Evolutionary conservation across 1,140 invertebrate species (phyloP), one percentile per base, ranked within the genome.

Genomic region (Helicoverpa armigera): DNA sequence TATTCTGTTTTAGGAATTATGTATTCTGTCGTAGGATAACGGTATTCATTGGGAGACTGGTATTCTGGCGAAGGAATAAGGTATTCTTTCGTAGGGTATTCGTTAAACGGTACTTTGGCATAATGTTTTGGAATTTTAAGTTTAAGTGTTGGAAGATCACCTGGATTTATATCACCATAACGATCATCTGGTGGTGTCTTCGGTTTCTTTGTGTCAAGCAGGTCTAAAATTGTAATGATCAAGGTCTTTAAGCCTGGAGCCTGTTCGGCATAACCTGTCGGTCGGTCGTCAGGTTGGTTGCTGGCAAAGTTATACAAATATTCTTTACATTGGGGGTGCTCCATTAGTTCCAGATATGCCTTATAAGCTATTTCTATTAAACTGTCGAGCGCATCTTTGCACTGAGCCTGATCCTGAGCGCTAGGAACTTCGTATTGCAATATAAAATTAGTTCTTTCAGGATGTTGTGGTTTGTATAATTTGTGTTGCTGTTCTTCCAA

Each of bases 301-400:
- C 18, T 23, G 9, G 69, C 50, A 29, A 31, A 72, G 9, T 53
- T 31, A 14, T 72, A 72, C 12, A 72, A 54, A 72, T 72, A 54
- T 3, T 72, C 50, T 23, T 23, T 9, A 48, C 48, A 43, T 51
- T 56, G 56, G 65, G 67, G 75, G 9, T 79, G 18, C 14, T 75
- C 13, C 18, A 61, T 51, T 67, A 79, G 12, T 43, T 79, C 60
- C 18, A 67, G 16, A 53, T 82, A 82, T 4, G 43, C 54, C n/a
- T 69, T 51, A 18, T 73, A 54, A 10, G 82, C 82, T 35, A n/a
- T 73, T 51, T 79, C 70, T 4, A 83, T 53, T 29, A 83, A 16
- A 12, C 51, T 78, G 11, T 51, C 43, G 35, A 83, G 73, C 7
- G 53, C 58, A 10, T 63, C 35, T 61, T 63, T 79, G 23, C 82